Evolutionary conservation across 2,113 vertebrate species (phyloP).

Genomic region (Aptenodytes patagonicus): DNA sequence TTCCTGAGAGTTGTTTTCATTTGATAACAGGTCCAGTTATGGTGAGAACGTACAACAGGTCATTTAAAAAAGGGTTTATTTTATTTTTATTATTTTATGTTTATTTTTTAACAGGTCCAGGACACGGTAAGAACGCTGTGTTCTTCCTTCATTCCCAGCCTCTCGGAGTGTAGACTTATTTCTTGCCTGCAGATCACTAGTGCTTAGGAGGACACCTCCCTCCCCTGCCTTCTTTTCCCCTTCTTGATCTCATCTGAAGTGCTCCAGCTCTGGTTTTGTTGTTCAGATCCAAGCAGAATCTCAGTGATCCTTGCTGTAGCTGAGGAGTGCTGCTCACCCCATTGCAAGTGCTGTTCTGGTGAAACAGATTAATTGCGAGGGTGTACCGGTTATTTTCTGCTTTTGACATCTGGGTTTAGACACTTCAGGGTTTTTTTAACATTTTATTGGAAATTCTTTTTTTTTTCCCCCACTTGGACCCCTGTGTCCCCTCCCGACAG

Average conservation of each 20-base stretch:
- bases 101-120: background rate
- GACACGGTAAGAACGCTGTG: background rate
- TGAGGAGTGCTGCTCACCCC: background rate
- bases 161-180: background rate
- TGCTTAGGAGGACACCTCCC: background rate
- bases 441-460: background rate
- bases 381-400: background rate
- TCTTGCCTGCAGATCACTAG: background rate
- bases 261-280: background rate
- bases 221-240: background rate
- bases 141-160: background rate
- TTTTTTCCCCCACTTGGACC: background rate
- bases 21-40: background rate
- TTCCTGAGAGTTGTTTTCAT: background rate
- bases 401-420: background rate
- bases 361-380: background rate
- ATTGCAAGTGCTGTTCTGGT: background rate
- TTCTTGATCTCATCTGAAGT: background rate
- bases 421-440: background rate
- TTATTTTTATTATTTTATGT: too few species aligned
- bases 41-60: too few species aligned
- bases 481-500: fast-evolving
- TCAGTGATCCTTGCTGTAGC: background rate
- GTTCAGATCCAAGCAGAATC: background rate
- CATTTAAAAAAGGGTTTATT: too few species aligned